Percentiles rank a stretch among this genome's conserved stretches.
Evolutionary conservation across 2,888 invertebrate genomes (phyloP).

Genomic region (Stictocephala bisonia): DNA sequence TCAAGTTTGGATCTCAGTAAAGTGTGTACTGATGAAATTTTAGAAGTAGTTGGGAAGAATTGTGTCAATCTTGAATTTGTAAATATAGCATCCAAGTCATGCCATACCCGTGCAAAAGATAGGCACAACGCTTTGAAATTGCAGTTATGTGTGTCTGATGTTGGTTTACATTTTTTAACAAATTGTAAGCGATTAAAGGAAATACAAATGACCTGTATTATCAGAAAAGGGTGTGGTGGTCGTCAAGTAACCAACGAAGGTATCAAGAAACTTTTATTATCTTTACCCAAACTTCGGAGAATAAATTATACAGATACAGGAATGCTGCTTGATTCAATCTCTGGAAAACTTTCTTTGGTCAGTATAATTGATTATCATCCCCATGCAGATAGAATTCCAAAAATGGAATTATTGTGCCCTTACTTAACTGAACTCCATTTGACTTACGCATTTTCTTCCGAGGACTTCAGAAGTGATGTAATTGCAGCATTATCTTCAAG

Average conservation of each 20-base stretch:
- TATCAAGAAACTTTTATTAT: not conserved
- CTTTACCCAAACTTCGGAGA: conserved; percentile 12
- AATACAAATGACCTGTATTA: conserved; percentile 35
- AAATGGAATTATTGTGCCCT: conserved; percentile 7
- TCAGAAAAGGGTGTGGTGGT: conserved; percentile 28
- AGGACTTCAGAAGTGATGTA: conserved; percentile 25
- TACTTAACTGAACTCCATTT: conserved; percentile 24
- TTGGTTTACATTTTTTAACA: conserved; percentile 29
- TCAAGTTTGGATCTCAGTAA: conserved; percentile 37
- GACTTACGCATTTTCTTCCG: conserved; percentile 21
- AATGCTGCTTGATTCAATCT: conserved; percentile 7
- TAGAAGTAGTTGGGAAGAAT: conserved; percentile 44
- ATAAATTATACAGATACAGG: conserved; percentile 29
- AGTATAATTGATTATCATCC: conserved; percentile 27
- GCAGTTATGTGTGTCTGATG: conserved; percentile 44
- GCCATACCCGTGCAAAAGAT: conserved; percentile 26
- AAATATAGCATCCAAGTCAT: conserved; percentile 34
- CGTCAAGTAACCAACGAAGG: conserved; percentile 26
- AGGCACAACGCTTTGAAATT: conserved; percentile 46
- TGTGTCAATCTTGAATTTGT: conserved; percentile 43
- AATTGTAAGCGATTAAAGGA: conserved; percentile 36
- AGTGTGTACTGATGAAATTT: conserved; percentile 47
- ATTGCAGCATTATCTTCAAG: conserved; percentile 11
- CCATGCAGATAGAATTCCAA: conserved; percentile 25
- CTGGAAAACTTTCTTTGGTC: conserved; percentile 3